phyloP scores from a whole-genome alignment of 1,140 invertebrate species.

The Augochlora pura region DNA sequence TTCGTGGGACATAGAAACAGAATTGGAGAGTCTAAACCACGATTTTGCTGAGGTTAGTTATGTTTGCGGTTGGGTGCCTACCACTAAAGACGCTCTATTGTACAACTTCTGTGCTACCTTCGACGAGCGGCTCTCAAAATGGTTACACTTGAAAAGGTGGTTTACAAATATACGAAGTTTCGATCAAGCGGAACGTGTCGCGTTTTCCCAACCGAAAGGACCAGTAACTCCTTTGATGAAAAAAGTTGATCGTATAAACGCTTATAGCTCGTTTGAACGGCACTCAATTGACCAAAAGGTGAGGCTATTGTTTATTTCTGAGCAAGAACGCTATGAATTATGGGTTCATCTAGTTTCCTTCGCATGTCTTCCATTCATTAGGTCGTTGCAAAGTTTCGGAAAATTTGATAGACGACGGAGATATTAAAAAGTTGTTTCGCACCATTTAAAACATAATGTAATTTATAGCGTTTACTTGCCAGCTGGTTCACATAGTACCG shows the following conservation, averaged over 20 bases:
- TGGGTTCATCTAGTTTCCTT: neutral
- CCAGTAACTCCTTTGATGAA: constrained; percentile 33
- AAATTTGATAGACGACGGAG: too few species aligned
- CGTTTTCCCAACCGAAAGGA: constrained; percentile 69
- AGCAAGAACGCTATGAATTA: constrained; percentile 64
- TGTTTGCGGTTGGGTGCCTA: constrained; percentile 80
- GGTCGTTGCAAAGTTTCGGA: neutral
- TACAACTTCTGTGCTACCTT: constrained; percentile 73
- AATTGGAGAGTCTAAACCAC: constrained; percentile 69
- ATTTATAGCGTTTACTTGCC: constrained; percentile 63
- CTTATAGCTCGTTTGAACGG: constrained; percentile 19
- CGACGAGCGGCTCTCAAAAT: constrained; percentile 75
- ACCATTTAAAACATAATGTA: constrained; percentile 19
- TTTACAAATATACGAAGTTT: constrained; percentile 83
- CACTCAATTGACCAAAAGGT: constrained; percentile 70
- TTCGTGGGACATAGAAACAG: constrained; percentile 48
- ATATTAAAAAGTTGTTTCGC: neutral
- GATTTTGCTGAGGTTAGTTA: constrained; percentile 82
- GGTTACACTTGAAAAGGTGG: constrained; percentile 81
- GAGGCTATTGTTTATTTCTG: constrained; percentile 65
- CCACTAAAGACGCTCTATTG: constrained; percentile 79
- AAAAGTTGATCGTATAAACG: constrained; percentile 51
- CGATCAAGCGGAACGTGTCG: constrained; percentile 77
- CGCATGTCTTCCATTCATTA: neutral
- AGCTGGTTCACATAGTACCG: constrained; percentile 66